phyloP scores from a whole-genome alignment of 2,888 invertebrate genomes.

The Pyralis farinalis region DNA sequence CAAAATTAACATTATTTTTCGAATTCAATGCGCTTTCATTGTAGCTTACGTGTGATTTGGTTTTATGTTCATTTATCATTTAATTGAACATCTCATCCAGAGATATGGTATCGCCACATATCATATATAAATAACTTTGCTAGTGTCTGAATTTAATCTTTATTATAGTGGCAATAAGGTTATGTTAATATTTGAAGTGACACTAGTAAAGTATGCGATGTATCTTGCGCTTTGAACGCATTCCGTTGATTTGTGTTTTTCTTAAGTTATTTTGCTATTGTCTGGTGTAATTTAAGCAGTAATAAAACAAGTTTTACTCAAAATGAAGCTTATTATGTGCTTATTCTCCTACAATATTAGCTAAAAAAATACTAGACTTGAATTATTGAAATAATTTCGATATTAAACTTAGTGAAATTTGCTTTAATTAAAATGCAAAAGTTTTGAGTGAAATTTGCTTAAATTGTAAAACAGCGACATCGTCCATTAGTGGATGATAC shows the following conservation, averaged over 20 bases:
- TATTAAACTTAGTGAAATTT: too few species aligned
- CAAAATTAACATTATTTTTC: slow-evolving; percentile 7
- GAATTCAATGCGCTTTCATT: slow-evolving; percentile 64
- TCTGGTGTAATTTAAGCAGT: slow-evolving; percentile 32
- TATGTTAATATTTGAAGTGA: slow-evolving; percentile 5
- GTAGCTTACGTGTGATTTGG: slow-evolving; percentile 62
- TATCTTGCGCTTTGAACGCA: slow-evolving; percentile 46
- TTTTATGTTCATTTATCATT: slow-evolving; percentile 21
- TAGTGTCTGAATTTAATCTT: slow-evolving; percentile 12
- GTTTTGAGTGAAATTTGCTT: slow-evolving; percentile 38
- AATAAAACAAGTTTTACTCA: slow-evolving; percentile 35
- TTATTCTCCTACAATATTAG: too few species aligned
- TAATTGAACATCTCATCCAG: slow-evolving; percentile 22
- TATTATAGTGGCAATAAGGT: slow-evolving; percentile 2
- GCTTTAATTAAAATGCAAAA: too few species aligned
- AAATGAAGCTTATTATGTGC: too few species aligned
- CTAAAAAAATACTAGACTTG: too few species aligned
- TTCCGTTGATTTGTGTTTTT: slow-evolving; percentile 27
- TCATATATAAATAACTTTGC: slow-evolving; percentile 27
- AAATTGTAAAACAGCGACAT: slow-evolving; percentile 24
- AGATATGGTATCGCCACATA: slow-evolving; percentile 22
- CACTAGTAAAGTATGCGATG: slow-evolving; percentile 17
- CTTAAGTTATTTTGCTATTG: slow-evolving; percentile 41
- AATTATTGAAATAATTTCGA: too few species aligned
- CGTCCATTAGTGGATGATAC: slow-evolving; percentile 45